These are phyloP conservation scores for Pelodiscus sinensis DNA, from an alignment of 2,113 vertebrate genomes.

Conservation along the genomic window DNA sequence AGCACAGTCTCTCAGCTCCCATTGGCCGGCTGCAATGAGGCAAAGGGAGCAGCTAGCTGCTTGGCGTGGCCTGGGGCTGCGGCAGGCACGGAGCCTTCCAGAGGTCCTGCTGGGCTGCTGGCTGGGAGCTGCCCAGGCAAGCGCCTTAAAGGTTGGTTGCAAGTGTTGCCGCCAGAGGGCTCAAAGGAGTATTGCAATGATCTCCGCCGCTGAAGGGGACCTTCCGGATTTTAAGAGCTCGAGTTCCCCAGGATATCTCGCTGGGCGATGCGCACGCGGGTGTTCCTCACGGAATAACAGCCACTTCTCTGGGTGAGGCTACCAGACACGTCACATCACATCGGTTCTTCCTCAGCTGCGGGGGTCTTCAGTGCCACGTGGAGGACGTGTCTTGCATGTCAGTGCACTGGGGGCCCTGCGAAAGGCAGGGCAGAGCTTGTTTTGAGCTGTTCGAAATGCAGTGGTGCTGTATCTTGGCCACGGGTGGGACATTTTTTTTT, in stretches of 20 bases:
- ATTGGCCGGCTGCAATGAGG: too few relatives aligned
- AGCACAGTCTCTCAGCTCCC: too few relatives aligned
- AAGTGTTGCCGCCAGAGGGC: background rate
- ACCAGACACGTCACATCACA: background rate
- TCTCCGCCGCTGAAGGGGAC: background rate
- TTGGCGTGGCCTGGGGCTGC: too few relatives aligned
- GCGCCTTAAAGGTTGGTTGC: too few relatives aligned
- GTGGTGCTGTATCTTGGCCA: background rate
- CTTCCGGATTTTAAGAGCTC: background rate
- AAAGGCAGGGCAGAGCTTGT: background rate
- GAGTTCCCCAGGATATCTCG: background rate
- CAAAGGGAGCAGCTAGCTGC: too few relatives aligned
- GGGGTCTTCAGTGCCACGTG: background rate
- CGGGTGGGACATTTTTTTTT: background rate
- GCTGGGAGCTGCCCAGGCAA: too few relatives aligned
- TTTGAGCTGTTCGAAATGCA: background rate
- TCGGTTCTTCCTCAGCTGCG: background rate
- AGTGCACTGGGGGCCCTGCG: background rate
- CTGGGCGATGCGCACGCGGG: background rate
- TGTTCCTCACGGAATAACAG: background rate
- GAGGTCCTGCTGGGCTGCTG: too few relatives aligned
- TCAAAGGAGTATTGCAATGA: background rate
- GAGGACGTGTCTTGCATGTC: background rate
- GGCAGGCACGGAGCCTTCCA: too few relatives aligned
- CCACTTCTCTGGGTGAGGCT: background rate